phyloP scores from a whole-genome alignment of 1,140 invertebrate species.

The Laodelphax striatellus region DNA sequence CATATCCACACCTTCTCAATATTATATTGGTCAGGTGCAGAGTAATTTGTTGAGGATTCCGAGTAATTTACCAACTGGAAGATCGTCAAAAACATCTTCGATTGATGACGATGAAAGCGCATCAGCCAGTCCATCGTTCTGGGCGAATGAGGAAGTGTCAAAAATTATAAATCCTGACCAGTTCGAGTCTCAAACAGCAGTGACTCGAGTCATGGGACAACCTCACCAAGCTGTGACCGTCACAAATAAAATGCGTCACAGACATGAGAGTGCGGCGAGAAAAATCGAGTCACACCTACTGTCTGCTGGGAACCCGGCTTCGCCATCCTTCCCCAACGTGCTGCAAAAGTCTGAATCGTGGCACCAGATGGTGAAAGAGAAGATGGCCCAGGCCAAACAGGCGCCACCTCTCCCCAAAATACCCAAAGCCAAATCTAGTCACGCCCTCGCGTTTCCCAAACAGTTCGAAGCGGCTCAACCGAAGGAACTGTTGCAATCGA shows the following conservation, averaged over 20 bases:
- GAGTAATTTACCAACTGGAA: background rate
- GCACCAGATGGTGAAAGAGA: conserved; percentile 48
- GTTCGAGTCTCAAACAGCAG: conserved; percentile 20
- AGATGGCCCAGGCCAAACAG: conserved; percentile 24
- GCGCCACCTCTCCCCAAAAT: conserved; percentile 24
- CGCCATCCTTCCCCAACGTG: conserved; percentile 29
- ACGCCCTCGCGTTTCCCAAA: conserved; percentile 53
- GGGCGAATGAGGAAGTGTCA: conserved; percentile 1
- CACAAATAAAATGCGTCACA: conserved; percentile 18
- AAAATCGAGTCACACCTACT: conserved; percentile 13
- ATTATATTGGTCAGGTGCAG: background rate
- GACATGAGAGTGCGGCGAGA: conserved; percentile 10
- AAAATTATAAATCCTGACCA: background rate
- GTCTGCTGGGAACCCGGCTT: conserved; percentile 8
- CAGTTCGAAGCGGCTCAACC: conserved; percentile 67
- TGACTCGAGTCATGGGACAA: conserved; percentile 25
- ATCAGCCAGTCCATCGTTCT: background rate
- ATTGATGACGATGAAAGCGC: conserved; percentile 1
- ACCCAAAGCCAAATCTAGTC: conserved; percentile 49
- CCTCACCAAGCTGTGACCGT: conserved; percentile 26
- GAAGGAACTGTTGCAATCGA: conserved; percentile 55
- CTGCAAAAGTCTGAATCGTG: conserved; percentile 70
- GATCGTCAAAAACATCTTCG: background rate
- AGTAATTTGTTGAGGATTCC: background rate
- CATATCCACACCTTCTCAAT: background rate